phyloP scores from a whole-genome alignment of 2,888 invertebrate species.

The Phragmatobia fuliginosa region DNA sequence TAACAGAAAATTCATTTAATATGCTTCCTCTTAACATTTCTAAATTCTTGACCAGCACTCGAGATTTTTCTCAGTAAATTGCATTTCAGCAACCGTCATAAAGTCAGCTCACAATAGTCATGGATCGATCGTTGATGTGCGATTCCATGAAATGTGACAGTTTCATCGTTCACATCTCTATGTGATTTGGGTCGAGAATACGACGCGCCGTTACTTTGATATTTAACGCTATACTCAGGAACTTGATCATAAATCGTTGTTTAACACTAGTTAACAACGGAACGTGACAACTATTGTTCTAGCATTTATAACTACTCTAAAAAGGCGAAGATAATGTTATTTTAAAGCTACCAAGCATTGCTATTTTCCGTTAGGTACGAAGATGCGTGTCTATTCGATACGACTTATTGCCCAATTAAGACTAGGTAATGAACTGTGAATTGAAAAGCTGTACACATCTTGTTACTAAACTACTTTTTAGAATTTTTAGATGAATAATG shows the following conservation, averaged over 20 bases:
- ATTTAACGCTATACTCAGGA: background rate
- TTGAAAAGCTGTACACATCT: background rate
- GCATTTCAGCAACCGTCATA: background rate
- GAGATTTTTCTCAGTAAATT: conserved; percentile 1
- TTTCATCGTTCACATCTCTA: conserved; percentile 1
- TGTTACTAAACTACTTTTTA: background rate
- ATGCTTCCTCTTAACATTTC: background rate
- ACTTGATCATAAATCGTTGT: background rate
- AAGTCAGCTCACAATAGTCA: background rate
- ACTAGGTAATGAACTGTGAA: background rate
- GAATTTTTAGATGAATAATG: background rate
- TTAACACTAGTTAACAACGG: background rate
- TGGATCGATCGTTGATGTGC: background rate
- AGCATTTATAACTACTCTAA: background rate
- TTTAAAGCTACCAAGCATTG: background rate
- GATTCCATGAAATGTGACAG: conserved; percentile 14
- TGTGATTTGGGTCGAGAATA: background rate
- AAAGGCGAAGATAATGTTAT: background rate
- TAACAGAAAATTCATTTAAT: conserved; percentile 14
- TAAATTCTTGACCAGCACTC: background rate
- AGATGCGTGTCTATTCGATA: background rate
- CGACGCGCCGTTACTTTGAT: background rate
- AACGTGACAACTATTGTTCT: background rate
- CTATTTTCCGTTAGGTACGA: background rate
- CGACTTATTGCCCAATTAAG: background rate